Percentiles rank a stretch among this genome's conserved stretches.
phyloP scores from a whole-genome alignment of 2,797 vertebrate genomes.

The Ptychobarbus kaznakovi region DNA sequence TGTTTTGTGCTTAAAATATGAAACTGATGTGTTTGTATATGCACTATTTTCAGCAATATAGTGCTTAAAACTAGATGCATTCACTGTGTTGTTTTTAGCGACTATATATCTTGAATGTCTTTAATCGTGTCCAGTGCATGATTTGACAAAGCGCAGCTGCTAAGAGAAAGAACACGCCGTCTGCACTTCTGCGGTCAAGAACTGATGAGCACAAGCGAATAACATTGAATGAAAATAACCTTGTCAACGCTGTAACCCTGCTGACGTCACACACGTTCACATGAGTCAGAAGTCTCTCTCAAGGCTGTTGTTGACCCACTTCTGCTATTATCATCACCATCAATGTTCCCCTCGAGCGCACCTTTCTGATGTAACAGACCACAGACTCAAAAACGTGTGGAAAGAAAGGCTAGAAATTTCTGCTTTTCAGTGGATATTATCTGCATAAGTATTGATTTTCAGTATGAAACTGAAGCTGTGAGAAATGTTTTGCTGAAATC shows the following conservation, averaged over 20 bases:
- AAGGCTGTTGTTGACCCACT: conserved; percentile 26
- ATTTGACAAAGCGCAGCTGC: conserved; percentile 14
- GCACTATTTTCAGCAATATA: neutral
- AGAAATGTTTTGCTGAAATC: neutral
- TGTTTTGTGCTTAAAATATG: neutral
- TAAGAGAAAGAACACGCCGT: neutral
- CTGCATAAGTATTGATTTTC: neutral
- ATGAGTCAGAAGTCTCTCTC: conserved; percentile 22
- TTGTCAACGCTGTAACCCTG: neutral
- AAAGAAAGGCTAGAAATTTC: neutral
- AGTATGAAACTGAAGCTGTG: neutral
- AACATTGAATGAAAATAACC: neutral
- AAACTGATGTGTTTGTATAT: neutral
- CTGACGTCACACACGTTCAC: conserved; percentile 15
- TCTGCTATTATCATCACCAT: conserved; percentile 6
- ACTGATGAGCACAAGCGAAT: neutral
- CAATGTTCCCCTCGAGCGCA: neutral
- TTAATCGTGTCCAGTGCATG: neutral
- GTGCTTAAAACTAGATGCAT: neutral
- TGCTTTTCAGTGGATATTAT: neutral
- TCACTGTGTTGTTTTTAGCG: neutral
- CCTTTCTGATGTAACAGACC: neutral
- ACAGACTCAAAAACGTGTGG: neutral
- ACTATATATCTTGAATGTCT: neutral
- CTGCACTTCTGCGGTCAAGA: neutral